Percentiles rank a stretch among this genome's conserved stretches.
Evolutionary conservation across 2,113 vertebrate genomes (phyloP).

Genomic region (Protobothrops flavoviridis): DNA sequence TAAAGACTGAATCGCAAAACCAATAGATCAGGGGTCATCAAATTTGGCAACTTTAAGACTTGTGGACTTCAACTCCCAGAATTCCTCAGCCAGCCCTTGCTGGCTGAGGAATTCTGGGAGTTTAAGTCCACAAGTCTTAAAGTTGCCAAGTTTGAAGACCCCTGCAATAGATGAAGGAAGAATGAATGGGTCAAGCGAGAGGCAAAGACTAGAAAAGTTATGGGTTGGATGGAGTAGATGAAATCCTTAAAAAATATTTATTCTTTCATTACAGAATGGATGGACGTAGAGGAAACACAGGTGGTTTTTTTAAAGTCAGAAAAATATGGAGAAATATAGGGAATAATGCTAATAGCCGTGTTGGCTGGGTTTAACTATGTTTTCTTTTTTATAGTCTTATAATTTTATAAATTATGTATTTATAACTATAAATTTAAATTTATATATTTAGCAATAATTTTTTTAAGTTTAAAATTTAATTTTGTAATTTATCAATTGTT

Average conservation of each 20-base stretch:
- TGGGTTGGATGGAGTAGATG: not conserved
- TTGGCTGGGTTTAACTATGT: not conserved
- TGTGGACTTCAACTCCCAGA: too few relatives aligned
- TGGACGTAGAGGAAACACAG: not conserved
- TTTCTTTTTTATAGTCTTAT: not conserved
- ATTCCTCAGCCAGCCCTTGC: too few relatives aligned
- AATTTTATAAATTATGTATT: too few relatives aligned
- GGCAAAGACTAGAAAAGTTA: not conserved
- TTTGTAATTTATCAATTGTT: not conserved
- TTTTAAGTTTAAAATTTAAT: not conserved
- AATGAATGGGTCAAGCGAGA: not conserved
- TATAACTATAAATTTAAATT: too few relatives aligned
- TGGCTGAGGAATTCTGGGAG: too few relatives aligned
- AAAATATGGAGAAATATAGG: not conserved
- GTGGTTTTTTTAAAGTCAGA: not conserved
- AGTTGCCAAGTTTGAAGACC: too few relatives aligned
- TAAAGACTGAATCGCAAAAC: not conserved
- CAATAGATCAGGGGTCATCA: not conserved
- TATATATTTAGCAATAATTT: too few relatives aligned
- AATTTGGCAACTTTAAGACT: too few relatives aligned
- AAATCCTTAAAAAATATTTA: not conserved
- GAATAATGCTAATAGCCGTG: not conserved
- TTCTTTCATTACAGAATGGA: not conserved
- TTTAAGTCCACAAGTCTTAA: too few relatives aligned
- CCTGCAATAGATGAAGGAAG: not conserved